Percentiles rank a stretch among this genome's conserved stretches.
Evolutionary conservation across 2,113 vertebrate genomes (phyloP).

Genomic region (Oncorhynchus tshawytscha): DNA sequence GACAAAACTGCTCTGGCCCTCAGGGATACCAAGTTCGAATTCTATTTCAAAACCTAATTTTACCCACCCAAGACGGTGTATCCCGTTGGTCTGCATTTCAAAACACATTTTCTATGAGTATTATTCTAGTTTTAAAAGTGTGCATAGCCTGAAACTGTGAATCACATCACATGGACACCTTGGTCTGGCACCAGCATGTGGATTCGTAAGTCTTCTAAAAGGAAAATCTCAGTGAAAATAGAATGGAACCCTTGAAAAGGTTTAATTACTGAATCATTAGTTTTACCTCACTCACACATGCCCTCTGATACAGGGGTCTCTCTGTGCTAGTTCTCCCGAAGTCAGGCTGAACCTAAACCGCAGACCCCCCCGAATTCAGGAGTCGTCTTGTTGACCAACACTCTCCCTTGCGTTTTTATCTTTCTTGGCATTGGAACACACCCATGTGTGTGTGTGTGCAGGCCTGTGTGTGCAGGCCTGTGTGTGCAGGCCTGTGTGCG

Average conservation of each 20-base stretch:
- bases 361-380: slow-evolving; percentile 19
- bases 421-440: slow-evolving; percentile 65
- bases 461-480: too few species aligned
- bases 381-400: slow-evolving; percentile 63
- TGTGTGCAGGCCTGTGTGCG: too few species aligned
- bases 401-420: slow-evolving; percentile 65
- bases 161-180: neutral
- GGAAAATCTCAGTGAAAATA: slow-evolving; percentile 58
- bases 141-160: neutral
- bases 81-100: too few species aligned
- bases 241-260: slow-evolving; percentile 24
- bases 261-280: slow-evolving; percentile 50
- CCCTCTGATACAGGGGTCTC: neutral
- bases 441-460: slow-evolving; percentile 11
- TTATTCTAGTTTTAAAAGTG: neutral
- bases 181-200: neutral
- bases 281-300: slow-evolving; percentile 21
- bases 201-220: slow-evolving; percentile 5
- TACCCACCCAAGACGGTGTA: too few species aligned
- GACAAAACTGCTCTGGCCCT: too few species aligned
- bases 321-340: slow-evolving; percentile 5
- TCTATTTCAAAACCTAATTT: too few species aligned
- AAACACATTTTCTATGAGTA: neutral
- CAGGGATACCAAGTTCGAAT: too few species aligned
- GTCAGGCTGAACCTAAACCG: too few species aligned